These are phyloP conservation scores for Ridgeia piscesae DNA, from an alignment of 1,140 invertebrate species.

Conservation along the genomic window DNA sequence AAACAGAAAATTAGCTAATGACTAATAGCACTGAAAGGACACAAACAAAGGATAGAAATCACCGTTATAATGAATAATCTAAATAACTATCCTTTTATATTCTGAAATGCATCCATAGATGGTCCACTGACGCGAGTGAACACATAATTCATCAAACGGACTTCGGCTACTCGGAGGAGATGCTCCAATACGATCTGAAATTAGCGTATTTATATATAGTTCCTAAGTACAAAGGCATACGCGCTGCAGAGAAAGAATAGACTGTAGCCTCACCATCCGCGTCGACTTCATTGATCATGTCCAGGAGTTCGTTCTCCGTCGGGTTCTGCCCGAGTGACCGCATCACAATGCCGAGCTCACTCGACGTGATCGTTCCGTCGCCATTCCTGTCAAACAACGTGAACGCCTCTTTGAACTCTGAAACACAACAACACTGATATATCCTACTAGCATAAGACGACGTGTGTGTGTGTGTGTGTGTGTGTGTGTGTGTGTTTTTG, in stretches of 20 bases:
- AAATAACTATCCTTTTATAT: too few relatives aligned
- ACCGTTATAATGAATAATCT: too few relatives aligned
- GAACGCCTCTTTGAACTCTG: constrained; percentile 83
- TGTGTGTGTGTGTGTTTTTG: too few relatives aligned
- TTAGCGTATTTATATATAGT: neutral
- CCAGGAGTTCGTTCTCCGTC: constrained; percentile 96
- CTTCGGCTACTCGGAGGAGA: too few relatives aligned
- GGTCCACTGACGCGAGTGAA: too few relatives aligned
- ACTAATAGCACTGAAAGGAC: too few relatives aligned
- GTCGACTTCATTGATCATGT: constrained; percentile 99
- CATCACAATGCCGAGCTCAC: constrained; percentile 98
- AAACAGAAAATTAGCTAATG: too few relatives aligned
- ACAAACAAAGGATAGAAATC: too few relatives aligned
- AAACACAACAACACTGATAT: neutral
- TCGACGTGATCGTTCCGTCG: constrained; percentile 86
- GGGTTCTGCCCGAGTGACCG: constrained; percentile 96
- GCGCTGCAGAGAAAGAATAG: neutral
- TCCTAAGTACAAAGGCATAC: neutral
- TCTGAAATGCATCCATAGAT: too few relatives aligned
- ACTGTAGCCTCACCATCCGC: constrained; percentile 79
- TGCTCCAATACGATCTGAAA: too few relatives aligned
- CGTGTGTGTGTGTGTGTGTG: neutral
- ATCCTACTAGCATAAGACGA: too few relatives aligned
- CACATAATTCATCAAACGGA: too few relatives aligned
- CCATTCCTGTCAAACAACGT: constrained; percentile 85